These are phyloP conservation scores for Micronycteris hirsuta DNA, from an alignment of 2,113 vertebrate genomes.

Conservation along the genomic window DNA sequence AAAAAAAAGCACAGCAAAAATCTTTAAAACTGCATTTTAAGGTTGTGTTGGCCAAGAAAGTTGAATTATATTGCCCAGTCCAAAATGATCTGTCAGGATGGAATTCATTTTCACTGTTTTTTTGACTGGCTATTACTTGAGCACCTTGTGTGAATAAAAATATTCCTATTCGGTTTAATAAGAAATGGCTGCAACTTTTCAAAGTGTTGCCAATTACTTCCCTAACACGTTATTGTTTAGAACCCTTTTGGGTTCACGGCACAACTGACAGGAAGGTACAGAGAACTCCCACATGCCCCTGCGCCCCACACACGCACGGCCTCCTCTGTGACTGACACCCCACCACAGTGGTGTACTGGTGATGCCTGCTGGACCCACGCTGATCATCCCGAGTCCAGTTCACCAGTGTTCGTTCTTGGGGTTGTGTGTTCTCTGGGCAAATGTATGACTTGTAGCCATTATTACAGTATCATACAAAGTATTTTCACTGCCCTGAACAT, in stretches of 20 bases:
- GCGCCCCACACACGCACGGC: background rate
- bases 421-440: background rate
- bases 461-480: background rate
- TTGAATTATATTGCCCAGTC: background rate
- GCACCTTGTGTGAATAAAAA: background rate
- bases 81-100: slow-evolving; percentile 11
- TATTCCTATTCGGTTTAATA: background rate
- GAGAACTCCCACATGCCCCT: background rate
- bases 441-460: background rate
- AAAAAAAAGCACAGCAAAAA: background rate
- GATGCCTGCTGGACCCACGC: background rate
- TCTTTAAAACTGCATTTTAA: background rate
- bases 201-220: background rate
- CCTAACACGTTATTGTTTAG: background rate
- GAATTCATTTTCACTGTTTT: slow-evolving; percentile 11
- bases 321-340: background rate
- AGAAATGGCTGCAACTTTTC: background rate
- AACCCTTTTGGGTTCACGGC: background rate
- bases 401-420: background rate
- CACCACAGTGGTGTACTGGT: too few relatives aligned
- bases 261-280: background rate
- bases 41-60: background rate
- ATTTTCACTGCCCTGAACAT: background rate
- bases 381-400: background rate
- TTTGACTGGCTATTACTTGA: background rate